A percentile compares a stretch with the other conserved stretches of the same genome.
phyloP scores from a whole-genome alignment of 2,888 invertebrate species.

The Hirtodrosophila trivittata region DNA sequence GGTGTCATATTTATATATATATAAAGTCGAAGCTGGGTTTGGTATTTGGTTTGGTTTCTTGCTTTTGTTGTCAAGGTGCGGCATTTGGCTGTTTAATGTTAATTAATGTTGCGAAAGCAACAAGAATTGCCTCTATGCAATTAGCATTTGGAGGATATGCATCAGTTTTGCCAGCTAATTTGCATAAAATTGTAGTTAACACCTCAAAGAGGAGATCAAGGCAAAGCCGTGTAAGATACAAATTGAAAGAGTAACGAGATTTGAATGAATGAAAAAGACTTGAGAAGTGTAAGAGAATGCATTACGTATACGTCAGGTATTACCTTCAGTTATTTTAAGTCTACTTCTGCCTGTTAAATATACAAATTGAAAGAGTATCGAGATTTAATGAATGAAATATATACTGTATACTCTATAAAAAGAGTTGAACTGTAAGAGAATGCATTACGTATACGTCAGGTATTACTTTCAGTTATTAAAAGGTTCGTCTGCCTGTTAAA shows the following conservation, averaged over 20 bases:
- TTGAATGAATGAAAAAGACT: too few species aligned
- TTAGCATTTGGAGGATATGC: conserved; percentile 67
- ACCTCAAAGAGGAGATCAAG: conserved; percentile 44
- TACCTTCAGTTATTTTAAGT: too few species aligned
- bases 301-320: conserved; percentile 7
- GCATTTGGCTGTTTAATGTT: conserved; percentile 34
- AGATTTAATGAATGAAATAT: too few species aligned
- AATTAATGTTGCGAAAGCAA: conserved; percentile 57
- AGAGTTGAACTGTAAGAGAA: too few species aligned
- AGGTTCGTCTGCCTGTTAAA: too few species aligned
- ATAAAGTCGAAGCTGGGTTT: neutral
- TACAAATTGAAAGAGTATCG: too few species aligned
- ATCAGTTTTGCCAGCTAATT: conserved; percentile 56
- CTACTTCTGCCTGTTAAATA: too few species aligned
- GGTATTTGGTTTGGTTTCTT: neutral
- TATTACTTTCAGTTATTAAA: too few species aligned
- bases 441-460: conserved; percentile 7
- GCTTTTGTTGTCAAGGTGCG: conserved; percentile 38
- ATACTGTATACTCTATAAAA: too few species aligned
- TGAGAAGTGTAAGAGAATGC: too few species aligned
- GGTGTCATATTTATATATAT: conserved; percentile 27
- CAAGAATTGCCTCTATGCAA: conserved; percentile 46
- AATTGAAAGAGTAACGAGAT: too few species aligned
- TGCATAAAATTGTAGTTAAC: conserved; percentile 76
- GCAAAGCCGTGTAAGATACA: too few species aligned